These are phyloP conservation scores for Pseudorhombus dupliciocellatus DNA, from an alignment of 2,113 vertebrate genomes.

Conservation along the genomic window DNA sequence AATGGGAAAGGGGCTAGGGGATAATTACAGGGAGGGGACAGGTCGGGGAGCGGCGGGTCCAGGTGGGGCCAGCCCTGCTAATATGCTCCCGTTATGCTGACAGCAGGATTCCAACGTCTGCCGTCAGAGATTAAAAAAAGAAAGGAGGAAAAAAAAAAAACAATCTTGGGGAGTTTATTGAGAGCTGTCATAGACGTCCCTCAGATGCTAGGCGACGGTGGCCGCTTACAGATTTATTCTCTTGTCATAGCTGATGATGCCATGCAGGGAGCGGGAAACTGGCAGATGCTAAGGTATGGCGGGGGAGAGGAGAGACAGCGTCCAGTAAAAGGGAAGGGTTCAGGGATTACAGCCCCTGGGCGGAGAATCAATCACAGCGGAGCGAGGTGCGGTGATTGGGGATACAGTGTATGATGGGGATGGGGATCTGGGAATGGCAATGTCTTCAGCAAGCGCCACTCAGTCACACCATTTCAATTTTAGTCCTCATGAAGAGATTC, in stretches of 20 bases:
- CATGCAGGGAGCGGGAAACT: constrained; percentile 55
- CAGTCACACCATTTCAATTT: constrained; percentile 68
- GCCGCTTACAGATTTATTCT: constrained; percentile 71
- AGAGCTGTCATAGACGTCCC: constrained; percentile 70
- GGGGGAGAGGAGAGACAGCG: constrained; percentile 28
- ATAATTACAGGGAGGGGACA: constrained; percentile 86
- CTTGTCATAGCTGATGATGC: constrained; percentile 78
- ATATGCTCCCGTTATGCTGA: constrained; percentile 87
- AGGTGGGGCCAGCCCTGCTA: constrained; percentile 80
- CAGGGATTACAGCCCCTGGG: constrained; percentile 72
- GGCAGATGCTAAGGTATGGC: constrained; percentile 48
- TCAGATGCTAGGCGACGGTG: constrained; percentile 57
- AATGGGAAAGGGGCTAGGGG: constrained; percentile 82
- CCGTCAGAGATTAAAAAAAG: constrained; percentile 77
- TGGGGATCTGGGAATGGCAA: constrained; percentile 30
- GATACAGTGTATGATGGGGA: constrained; percentile 23
- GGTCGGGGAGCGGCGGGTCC: constrained; percentile 79
- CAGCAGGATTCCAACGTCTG: constrained; percentile 85
- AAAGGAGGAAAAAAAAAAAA: constrained; percentile 52
- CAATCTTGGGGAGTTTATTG: constrained; percentile 76
- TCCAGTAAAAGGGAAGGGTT: constrained; percentile 67
- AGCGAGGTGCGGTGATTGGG: constrained; percentile 44
- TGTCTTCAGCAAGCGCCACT: constrained; percentile 54
- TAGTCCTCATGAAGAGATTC: constrained; percentile 45
- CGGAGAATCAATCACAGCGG: constrained; percentile 70